Percentiles rank a stretch among this genome's conserved stretches.
Evolutionary conservation across 2,113 vertebrate species (phyloP).

Genomic region (Labeo rohita): DNA sequence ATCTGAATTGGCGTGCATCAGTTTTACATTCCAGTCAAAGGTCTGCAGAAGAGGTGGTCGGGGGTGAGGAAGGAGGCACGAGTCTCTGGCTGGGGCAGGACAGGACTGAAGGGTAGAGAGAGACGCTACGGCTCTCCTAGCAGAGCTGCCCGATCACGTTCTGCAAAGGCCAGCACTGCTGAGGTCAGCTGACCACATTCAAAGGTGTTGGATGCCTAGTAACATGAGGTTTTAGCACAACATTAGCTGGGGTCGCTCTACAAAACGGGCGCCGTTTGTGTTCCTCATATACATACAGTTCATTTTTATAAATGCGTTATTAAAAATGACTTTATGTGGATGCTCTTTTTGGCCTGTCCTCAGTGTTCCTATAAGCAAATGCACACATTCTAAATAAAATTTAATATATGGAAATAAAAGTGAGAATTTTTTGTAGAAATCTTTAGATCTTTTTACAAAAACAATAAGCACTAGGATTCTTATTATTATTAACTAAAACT

Average conservation of each 20-base stretch:
- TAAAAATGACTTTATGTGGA: neutral
- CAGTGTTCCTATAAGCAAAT: neutral
- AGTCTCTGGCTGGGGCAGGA: slow-evolving; percentile 33
- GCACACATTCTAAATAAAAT: neutral
- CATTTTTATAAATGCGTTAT: neutral
- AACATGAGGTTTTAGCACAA: slow-evolving; percentile 25
- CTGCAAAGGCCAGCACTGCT: slow-evolving; percentile 36
- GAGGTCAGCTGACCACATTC: slow-evolving; percentile 41
- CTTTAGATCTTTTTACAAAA: neutral
- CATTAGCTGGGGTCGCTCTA: neutral
- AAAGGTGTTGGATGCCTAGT: slow-evolving; percentile 7
- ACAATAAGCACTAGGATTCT: no score
- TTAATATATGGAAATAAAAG: neutral
- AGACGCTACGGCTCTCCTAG: slow-evolving; percentile 5
- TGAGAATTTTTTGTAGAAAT: neutral
- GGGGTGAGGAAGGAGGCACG: slow-evolving; percentile 19
- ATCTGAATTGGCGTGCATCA: slow-evolving; percentile 37
- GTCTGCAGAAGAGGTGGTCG: slow-evolving; percentile 20
- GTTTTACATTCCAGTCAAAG: slow-evolving; percentile 23
- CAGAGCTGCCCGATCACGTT: slow-evolving; percentile 31
- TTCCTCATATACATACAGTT: neutral
- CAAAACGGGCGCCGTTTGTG: neutral
- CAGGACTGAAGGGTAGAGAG: slow-evolving; percentile 40
- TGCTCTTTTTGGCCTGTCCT: neutral
- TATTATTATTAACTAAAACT: neutral